A percentile compares a stretch with the other conserved stretches of the same genome.
phyloP scores from a whole-genome alignment of 2,113 vertebrate genomes.

The Struthidea cinerea region DNA sequence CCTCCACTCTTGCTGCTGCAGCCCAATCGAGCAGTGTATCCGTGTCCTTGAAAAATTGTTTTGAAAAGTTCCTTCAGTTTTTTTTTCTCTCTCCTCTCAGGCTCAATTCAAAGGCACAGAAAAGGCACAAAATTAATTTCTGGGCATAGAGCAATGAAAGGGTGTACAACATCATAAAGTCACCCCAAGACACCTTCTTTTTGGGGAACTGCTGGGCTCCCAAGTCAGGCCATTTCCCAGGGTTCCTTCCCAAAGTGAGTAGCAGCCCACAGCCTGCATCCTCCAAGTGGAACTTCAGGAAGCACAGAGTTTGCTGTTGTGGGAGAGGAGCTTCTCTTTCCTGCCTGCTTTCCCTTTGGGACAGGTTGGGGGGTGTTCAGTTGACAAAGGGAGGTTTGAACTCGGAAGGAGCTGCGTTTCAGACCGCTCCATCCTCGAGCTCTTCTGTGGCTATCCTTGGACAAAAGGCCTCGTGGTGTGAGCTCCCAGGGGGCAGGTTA shows the following conservation, averaged over 20 bases:
- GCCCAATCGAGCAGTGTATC: too few relatives aligned
- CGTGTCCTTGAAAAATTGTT: too few relatives aligned
- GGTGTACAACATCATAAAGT: too few relatives aligned
- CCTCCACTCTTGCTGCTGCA: too few relatives aligned
- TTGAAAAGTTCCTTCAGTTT: too few relatives aligned
- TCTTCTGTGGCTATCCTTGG: neutral
- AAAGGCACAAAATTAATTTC: too few relatives aligned
- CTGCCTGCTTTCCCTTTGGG: neutral
- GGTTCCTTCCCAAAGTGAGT: neutral
- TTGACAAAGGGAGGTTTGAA: neutral
- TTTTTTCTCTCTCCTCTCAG: too few relatives aligned
- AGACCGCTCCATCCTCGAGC: neutral
- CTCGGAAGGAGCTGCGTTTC: neutral
- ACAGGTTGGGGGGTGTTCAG: neutral
- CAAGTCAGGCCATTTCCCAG: neutral
- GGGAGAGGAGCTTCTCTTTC: neutral
- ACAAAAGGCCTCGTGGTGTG: neutral
- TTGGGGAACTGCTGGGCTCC: neutral
- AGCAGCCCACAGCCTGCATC: accelerated
- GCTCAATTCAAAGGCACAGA: too few relatives aligned
- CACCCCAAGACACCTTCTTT: too few relatives aligned
- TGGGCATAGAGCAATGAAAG: too few relatives aligned
- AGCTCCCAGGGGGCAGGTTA: neutral
- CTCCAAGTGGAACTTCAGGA: neutral
- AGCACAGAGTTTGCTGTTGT: neutral